Evolutionary conservation across 2,888 invertebrate genomes (phyloP), one percentile per base, ranked within the genome.

Genomic region (Miltochrista miniata): DNA sequence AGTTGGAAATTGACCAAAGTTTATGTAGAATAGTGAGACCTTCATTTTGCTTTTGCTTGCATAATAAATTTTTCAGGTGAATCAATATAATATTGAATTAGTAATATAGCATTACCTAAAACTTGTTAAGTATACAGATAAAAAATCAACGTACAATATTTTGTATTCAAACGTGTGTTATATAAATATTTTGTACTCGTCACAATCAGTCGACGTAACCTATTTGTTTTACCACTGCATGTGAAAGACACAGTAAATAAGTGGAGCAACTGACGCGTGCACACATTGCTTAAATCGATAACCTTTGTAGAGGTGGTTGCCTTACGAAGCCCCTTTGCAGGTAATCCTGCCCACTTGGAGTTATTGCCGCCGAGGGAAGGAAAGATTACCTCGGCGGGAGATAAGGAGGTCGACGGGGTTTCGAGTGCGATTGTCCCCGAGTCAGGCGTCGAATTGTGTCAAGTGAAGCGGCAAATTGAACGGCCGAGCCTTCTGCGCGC

Each of bases 401-500:
- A 91, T 91, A 91, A 91, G 90, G 89, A 91, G 90, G 90, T 90
- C 90, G 90, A 81, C 87, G 90, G 88, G 85, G 88, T 85, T 87
- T 87, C 83, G 84, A 90, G 90, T 90, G 90, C 90, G 90, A 91
- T 91, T 91, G 90, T 91, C 90, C 90, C 90, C 87, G 89, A 90
- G 89, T 89, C 90, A 89, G 90, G 89, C 90, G 86, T 91, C 90
- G 90, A 90, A 90, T 91, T 91, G 90, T 91, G 90, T 91, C 90
- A 91, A 91, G 90, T 90, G 90, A 91, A 91, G 83, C 90, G 90
- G 90, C 85, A 91, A 91, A 91, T 91, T 91, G 90, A 91, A 91
- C 90, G 90, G 89, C 85, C 90, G 87, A 87, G 85, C 87, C 85
- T 87, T 88, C 85, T 86, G 87, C 83, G 83, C 85, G 81, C 82